phyloP scores from a whole-genome alignment of 2,797 vertebrate species.

The Thripadectes ignobilis region DNA sequence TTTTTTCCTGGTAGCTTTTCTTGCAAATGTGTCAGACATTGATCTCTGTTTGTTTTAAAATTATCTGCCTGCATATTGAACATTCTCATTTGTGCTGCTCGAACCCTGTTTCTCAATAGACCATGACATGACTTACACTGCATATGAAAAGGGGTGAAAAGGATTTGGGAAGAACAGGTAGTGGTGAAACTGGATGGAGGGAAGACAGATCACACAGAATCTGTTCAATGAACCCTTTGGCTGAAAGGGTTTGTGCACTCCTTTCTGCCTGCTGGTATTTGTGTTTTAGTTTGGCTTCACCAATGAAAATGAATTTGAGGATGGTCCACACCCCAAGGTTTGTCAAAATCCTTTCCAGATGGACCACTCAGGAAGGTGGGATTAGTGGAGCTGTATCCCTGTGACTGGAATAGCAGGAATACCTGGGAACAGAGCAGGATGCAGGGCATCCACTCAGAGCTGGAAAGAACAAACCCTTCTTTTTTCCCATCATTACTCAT shows the following conservation, averaged over 20 bases:
- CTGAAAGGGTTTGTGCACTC: conserved; percentile 6
- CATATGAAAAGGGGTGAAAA: background rate
- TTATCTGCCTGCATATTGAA: conserved; percentile 43
- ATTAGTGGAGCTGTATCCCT: background rate
- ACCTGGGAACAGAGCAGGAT: background rate
- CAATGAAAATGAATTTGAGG: background rate
- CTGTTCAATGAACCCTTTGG: background rate
- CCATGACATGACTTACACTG: background rate
- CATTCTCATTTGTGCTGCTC: conserved; percentile 40
- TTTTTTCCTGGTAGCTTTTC: background rate
- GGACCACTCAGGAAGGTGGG: background rate
- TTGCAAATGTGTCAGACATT: background rate
- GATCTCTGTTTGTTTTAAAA: conserved; percentile 48
- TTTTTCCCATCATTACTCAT: background rate
- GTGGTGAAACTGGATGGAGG: background rate
- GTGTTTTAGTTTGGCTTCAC: background rate
- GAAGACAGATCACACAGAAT: background rate
- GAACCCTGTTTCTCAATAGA: conserved; percentile 30
- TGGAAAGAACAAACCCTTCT: background rate
- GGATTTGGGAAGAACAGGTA: conserved; percentile 20
- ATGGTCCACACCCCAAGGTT: background rate
- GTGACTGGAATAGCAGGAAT: background rate
- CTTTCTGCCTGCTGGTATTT: background rate
- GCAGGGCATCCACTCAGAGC: background rate
- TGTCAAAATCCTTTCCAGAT: background rate